phyloP scores from a whole-genome alignment of 2,797 vertebrate species.

The Hyperoplus immaculatus region DNA sequence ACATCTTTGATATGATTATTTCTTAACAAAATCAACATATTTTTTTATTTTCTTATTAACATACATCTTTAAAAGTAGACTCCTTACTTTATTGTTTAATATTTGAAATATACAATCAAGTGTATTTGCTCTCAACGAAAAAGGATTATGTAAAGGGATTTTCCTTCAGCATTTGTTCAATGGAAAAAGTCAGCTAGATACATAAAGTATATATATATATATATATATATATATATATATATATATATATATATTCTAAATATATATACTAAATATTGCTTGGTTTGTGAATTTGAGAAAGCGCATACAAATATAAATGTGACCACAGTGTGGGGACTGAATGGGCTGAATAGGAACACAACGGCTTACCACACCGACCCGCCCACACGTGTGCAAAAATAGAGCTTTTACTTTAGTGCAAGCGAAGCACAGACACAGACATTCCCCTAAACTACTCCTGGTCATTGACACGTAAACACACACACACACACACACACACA shows the following conservation, averaged over 20 bases:
- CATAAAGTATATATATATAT: too few species aligned
- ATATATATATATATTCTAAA: too few species aligned
- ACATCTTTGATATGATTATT: too few species aligned
- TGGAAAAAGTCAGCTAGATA: not conserved
- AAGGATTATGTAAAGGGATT: not conserved
- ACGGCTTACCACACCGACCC: conserved; percentile 16
- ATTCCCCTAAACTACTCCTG: conserved; percentile 70
- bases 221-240: too few species aligned
- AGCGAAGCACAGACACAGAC: conserved; percentile 63
- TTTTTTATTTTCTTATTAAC: too few species aligned
- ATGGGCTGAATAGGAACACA: conserved; percentile 42
- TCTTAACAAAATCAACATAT: too few species aligned
- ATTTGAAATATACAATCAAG: not conserved
- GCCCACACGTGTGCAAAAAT: conserved; percentile 52
- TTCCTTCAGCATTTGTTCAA: not conserved
- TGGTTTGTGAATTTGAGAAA: conserved; percentile 19
- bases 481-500: conserved; percentile 43
- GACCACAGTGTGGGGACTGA: conserved; percentile 22
- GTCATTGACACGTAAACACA: conserved; percentile 80
- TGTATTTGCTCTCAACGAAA: too few species aligned
- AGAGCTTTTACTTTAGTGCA: conserved; percentile 54
- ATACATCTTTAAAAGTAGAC: too few species aligned
- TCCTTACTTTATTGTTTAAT: too few species aligned
- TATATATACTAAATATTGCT: not conserved
- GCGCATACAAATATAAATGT: conserved; percentile 46